Percentiles rank a stretch among this genome's conserved stretches.
Evolutionary conservation across 2,888 invertebrate genomes (phyloP).

Genomic region (Arctia plantaginis): DNA sequence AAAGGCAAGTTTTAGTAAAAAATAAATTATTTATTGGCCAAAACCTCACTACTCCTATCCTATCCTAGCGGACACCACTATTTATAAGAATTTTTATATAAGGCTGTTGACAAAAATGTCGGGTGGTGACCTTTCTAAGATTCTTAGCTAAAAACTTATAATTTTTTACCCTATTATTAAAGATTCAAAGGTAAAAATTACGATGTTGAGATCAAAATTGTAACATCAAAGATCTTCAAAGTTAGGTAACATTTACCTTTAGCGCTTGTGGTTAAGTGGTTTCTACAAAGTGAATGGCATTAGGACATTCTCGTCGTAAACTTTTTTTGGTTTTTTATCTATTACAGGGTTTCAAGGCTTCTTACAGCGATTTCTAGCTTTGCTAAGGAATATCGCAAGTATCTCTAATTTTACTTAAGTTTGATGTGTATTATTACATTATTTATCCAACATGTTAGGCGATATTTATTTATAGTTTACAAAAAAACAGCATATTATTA

Average conservation of each 20-base stretch:
- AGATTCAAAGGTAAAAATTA: constrained; percentile 46
- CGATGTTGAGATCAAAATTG: not conserved
- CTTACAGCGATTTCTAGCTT: constrained; percentile 27
- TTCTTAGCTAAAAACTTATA: constrained; percentile 30
- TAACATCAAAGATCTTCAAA: constrained; percentile 37
- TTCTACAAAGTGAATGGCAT: constrained; percentile 28
- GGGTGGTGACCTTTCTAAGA: constrained; percentile 43
- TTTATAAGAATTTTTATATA: constrained; percentile 36
- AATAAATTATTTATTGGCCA: constrained; percentile 30
- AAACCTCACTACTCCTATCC: constrained; percentile 14
- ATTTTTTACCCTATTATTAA: constrained; percentile 44
- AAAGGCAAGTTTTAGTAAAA: constrained; percentile 8
- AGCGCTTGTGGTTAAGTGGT: constrained; percentile 27
- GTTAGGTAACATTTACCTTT: constrained; percentile 24
- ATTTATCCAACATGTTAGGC: not conserved
- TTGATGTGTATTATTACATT: not conserved
- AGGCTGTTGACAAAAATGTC: constrained; percentile 39
- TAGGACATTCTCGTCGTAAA: constrained; percentile 18
- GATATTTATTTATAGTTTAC: not conserved
- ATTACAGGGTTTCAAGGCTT: constrained; percentile 34
- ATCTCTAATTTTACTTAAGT: constrained; percentile 22
- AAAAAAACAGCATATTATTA: not conserved
- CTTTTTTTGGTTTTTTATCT: constrained; percentile 30
- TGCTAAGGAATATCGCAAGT: constrained; percentile 19
- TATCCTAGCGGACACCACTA: constrained; percentile 27